Conservation (phyloP, 2,888 invertebrate species). For the Rapana venosa region DNA sequence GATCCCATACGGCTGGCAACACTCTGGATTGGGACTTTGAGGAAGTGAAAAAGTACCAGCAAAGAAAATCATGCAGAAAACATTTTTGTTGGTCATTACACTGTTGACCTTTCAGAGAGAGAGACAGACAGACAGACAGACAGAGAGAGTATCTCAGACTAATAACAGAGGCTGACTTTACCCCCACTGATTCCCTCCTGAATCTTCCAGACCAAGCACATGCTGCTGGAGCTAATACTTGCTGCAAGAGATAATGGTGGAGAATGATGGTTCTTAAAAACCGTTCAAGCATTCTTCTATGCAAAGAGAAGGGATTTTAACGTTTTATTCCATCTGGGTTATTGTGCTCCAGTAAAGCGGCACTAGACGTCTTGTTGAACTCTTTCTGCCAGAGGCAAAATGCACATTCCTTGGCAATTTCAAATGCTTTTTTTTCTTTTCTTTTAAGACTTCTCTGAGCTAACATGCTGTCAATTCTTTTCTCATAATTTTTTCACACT, state of each 20-base stretch:
- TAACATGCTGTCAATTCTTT: not conserved
- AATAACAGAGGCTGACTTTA: slow-evolving; percentile 4
- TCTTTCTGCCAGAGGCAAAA: slow-evolving; percentile 11
- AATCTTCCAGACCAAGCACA: slow-evolving; percentile 31
- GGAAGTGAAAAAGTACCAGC: too few relatives aligned
- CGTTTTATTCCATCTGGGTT: slow-evolving; percentile 29
- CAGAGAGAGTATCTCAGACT: too few relatives aligned
- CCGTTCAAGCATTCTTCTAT: slow-evolving; percentile 16
- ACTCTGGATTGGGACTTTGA: too few relatives aligned
- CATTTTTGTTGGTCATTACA: too few relatives aligned
- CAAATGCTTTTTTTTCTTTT: slow-evolving; percentile 3
- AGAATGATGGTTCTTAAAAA: not conserved
- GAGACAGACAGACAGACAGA: too few relatives aligned
- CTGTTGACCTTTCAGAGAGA: too few relatives aligned
- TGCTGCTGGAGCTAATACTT: slow-evolving; percentile 30
- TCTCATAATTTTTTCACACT: too few relatives aligned
- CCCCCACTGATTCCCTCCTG: not conserved
- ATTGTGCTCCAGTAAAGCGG: slow-evolving; percentile 31
- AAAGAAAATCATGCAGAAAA: too few relatives aligned
- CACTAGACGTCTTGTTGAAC: not conserved
- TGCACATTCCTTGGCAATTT: slow-evolving; percentile 28
- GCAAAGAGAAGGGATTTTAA: slow-evolving; percentile 26
- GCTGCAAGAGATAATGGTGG: slow-evolving; percentile 2
- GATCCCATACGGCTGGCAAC: too few relatives aligned
- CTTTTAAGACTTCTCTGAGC: not conserved